Percentiles rank a stretch among this genome's conserved stretches.
Evolutionary conservation across 2,113 vertebrate species (phyloP).

Genomic region (Trinectes maculatus): DNA sequence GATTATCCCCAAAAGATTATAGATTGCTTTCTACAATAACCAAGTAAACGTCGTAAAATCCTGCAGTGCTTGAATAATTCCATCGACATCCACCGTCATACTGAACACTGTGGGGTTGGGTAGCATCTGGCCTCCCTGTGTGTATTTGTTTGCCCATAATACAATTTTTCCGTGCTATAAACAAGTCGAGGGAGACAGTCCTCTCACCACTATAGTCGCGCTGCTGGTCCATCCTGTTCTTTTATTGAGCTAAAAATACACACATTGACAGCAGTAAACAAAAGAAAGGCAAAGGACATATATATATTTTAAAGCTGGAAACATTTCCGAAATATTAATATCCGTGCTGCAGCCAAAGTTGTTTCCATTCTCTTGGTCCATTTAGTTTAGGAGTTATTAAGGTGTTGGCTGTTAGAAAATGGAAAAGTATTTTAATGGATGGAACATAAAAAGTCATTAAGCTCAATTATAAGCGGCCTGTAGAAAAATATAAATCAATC

Average conservation of each 20-base stretch:
- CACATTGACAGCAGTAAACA: slow-evolving; percentile 5
- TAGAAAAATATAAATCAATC: slow-evolving; percentile 30
- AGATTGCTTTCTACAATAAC: slow-evolving; percentile 11
- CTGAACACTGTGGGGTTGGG: slow-evolving; percentile 5
- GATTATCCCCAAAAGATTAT: not conserved
- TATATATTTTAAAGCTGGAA: not conserved
- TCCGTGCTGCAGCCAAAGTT: not conserved
- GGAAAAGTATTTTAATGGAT: slow-evolving; percentile 14
- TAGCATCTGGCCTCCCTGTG: slow-evolving; percentile 38
- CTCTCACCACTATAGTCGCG: slow-evolving; percentile 22
- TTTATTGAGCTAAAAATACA: slow-evolving; percentile 44
- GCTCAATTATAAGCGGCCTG: slow-evolving; percentile 15
- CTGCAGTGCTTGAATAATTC: slow-evolving; percentile 17
- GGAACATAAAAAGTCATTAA: slow-evolving; percentile 34
- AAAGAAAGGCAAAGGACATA: not conserved
- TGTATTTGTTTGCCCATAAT: slow-evolving; percentile 52
- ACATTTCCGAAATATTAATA: slow-evolving; percentile 19
- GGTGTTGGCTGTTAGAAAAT: slow-evolving; percentile 25
- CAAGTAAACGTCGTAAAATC: not conserved
- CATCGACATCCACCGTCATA: not conserved
- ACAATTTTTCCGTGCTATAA: slow-evolving; percentile 33
- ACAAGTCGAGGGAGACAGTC: slow-evolving; percentile 38
- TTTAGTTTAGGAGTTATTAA: slow-evolving; percentile 19
- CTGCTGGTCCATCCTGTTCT: slow-evolving; percentile 6
- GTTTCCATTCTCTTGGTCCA: not conserved